These are phyloP conservation scores for Phalloptychus januarius DNA, from an alignment of 2,797 vertebrate genomes.

Conservation along the genomic window DNA sequence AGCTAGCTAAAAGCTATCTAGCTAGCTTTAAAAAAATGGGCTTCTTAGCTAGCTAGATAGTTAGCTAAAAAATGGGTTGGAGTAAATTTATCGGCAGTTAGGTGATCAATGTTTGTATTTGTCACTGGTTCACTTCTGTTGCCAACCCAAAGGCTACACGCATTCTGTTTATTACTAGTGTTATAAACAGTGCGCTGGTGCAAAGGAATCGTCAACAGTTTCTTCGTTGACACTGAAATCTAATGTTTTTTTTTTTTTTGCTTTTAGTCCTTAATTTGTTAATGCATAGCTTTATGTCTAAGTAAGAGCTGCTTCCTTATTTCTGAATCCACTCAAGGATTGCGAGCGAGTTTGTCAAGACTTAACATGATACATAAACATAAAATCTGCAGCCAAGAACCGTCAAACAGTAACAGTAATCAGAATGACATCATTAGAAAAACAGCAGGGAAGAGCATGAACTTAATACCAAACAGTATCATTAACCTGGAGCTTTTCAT, in stretches of 20 bases:
- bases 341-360: neutral
- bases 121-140: no score
- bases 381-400: slow-evolving; percentile 21
- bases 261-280: slow-evolving; percentile 18
- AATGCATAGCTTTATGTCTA: slow-evolving; percentile 11
- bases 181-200: neutral
- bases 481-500: neutral
- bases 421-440: slow-evolving; percentile 37
- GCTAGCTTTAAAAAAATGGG: no score
- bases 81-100: no score
- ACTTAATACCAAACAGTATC: neutral
- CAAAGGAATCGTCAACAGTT: no score
- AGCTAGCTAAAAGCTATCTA: no score
- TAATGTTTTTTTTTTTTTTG: slow-evolving; percentile 34
- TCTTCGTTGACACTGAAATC: no score
- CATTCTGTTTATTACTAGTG: slow-evolving; percentile 1
- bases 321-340: neutral
- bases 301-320: slow-evolving; percentile 3
- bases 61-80: no score
- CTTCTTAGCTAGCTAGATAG: no score
- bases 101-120: no score
- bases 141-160: no score
- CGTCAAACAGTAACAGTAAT: slow-evolving; percentile 19
- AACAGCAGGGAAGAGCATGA: slow-evolving; percentile 11
- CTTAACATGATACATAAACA: slow-evolving; percentile 13